Base-by-base conservation (phyloP, 2,888 invertebrate species). In the Orthonychiurus folsomi region DNA sequence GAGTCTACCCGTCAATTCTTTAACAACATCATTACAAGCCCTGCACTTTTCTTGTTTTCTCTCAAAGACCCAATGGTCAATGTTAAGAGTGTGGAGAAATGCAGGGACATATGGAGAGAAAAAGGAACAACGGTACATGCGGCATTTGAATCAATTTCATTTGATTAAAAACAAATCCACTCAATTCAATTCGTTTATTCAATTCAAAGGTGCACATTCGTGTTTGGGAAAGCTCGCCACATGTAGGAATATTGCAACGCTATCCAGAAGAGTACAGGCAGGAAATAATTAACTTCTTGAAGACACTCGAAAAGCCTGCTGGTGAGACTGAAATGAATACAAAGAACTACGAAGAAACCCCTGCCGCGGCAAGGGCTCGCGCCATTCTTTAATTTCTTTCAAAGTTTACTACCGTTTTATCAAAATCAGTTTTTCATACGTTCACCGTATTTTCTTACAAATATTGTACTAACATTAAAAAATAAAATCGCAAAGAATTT, bases 1-100 rank as follows among this genome's bases (percentile, higher is more conserved):
- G 81, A 86, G 61, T 86, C 90, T 15, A 89, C 89, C 73, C 86
- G 87, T 75, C 81, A 87, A 79, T 93, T 90, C 79, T 88, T 92
- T 76, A 84, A 86, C 3, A 88, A 86, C 73, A 77, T 86, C 61
- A 83, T 90, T 59, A 82, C 80, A 69, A 83, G 85, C 48, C 93
- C 93, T 1, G 85, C 88, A 1, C 78, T 90, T 66, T 83, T 90
- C 76, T 80, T 89, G 59, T 80, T 88, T 60, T 80, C 81, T 1
- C 73, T 85, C 70, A 81, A 82, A n/a, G 90, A 90, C 78, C 86
- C 86, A 0, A 86, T 94, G 20, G 92, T 91, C 1, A 84, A 87
- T 0, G 83, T 86, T 65, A 74, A 77, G 1, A 86, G 87, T 71
- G 91, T 91, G 76, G 80, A 83, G 64, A 80, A 82, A 65, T 86